A percentile compares a stretch with the other conserved stretches of the same genome.
These are phyloP conservation scores for Coranthus polyacanthus DNA, from an alignment of 2,797 vertebrate species.

Conservation along the genomic window DNA sequence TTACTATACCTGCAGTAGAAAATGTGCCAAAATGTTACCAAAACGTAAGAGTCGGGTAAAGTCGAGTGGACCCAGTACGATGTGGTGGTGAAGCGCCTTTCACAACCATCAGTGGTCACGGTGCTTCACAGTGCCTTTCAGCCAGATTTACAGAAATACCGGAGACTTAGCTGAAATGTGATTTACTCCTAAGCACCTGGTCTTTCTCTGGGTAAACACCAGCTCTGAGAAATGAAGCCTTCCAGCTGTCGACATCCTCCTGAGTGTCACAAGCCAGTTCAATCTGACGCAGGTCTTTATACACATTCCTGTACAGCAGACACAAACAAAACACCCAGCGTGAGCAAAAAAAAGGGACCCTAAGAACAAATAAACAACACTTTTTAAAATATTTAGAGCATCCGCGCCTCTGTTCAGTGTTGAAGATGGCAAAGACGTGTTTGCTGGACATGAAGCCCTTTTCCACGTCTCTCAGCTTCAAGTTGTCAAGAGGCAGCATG, in stretches of 20 bases:
- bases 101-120: no score
- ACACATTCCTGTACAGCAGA: conserved; percentile 89
- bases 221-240: conserved; percentile 95
- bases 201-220: conserved; percentile 97
- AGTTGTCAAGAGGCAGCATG: conserved; percentile 97
- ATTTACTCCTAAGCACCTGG: conserved; percentile 81
- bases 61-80: no score
- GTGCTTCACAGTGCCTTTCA: background rate
- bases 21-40: no score
- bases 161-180: background rate
- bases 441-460: conserved; percentile 99
- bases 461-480: conserved; percentile 96
- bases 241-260: conserved; percentile 99
- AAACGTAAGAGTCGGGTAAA: no score
- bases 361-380: background rate
- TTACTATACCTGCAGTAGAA: no score
- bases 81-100: no score
- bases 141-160: background rate
- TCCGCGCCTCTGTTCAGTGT: conserved; percentile 94
- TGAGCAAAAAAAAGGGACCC: background rate
- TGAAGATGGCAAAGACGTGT: conserved; percentile 95
- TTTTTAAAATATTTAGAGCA: background rate
- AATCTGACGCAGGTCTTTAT: conserved; percentile 96
- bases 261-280: conserved; percentile 96
- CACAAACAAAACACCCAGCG: conserved; percentile 6